Percentiles rank a stretch among this genome's conserved stretches.
These are phyloP conservation scores for Hemicrepidius hirtus DNA, from an alignment of 2,888 invertebrate species.

Conservation along the genomic window DNA sequence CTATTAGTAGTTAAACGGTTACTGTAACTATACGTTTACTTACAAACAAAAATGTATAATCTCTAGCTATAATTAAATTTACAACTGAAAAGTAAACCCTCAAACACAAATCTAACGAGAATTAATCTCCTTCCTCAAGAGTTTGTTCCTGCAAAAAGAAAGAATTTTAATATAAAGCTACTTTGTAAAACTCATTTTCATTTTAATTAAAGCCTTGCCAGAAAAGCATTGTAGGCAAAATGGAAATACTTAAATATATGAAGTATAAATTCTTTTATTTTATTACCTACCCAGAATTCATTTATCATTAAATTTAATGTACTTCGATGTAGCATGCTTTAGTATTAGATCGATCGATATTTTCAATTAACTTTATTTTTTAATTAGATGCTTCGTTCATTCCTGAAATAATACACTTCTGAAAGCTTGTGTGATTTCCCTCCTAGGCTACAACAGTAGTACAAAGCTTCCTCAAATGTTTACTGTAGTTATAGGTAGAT, in stretches of 20 bases:
- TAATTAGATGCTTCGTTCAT: slow-evolving; percentile 8
- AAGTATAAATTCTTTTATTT: slow-evolving; percentile 1
- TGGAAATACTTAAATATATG: slow-evolving; percentile 2
- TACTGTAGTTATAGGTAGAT: too few species aligned
- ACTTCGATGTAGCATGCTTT: not conserved
- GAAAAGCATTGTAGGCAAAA: not conserved
- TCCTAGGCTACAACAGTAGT: too few species aligned
- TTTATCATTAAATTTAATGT: not conserved
- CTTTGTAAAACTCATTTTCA: slow-evolving; percentile 34
- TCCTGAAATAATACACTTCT: slow-evolving; percentile 3
- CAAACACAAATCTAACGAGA: slow-evolving; percentile 22
- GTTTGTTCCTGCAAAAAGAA: slow-evolving; percentile 22
- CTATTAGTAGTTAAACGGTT: not conserved
- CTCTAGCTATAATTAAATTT: slow-evolving; percentile 17
- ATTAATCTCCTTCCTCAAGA: slow-evolving; percentile 21
- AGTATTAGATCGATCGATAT: not conserved
- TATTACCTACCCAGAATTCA: not conserved
- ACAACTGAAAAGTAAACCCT: slow-evolving; percentile 14
- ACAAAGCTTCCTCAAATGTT: too few species aligned
- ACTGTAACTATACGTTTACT: not conserved
- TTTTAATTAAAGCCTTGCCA: slow-evolving; percentile 23
- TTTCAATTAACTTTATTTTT: slow-evolving; percentile 2
- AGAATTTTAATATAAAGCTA: slow-evolving; percentile 28
- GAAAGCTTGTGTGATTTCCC: not conserved
- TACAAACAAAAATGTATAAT: too few species aligned